Evolutionary conservation across 2,888 invertebrate species (phyloP).

Genomic region (Suillia variegata): DNA sequence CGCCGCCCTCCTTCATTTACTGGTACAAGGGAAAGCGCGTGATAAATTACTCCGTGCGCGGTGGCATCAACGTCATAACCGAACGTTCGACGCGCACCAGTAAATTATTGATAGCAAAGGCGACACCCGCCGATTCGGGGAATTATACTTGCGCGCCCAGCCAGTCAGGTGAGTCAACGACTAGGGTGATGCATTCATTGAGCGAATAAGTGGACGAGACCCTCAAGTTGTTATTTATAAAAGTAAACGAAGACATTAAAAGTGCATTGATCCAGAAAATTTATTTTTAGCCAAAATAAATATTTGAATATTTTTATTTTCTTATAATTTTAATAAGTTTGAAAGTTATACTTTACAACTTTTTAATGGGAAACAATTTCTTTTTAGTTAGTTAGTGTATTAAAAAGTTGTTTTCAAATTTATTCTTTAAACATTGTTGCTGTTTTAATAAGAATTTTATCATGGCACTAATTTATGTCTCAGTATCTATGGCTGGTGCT

Average conservation of each 20-base stretch:
- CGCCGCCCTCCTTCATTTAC: constrained; percentile 75
- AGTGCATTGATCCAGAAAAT: constrained; percentile 14
- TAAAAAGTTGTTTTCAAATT: too few species aligned
- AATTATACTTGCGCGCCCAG: constrained; percentile 88
- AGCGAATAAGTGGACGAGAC: too few species aligned
- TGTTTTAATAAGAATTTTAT: too few species aligned
- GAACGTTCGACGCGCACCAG: constrained; percentile 87
- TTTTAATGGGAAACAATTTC: too few species aligned
- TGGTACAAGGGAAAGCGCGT: constrained; percentile 87
- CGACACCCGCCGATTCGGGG: constrained; percentile 82
- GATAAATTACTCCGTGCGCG: constrained; percentile 85
- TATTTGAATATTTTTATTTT: not conserved
- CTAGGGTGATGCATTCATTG: not conserved
- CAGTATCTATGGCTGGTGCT: too few species aligned
- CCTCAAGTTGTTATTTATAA: not conserved
- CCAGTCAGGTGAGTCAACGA: constrained; percentile 66
- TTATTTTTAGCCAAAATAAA: not conserved
- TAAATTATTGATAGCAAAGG: constrained; percentile 84
- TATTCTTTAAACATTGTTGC: too few species aligned
- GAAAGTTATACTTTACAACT: too few species aligned
- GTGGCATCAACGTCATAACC: constrained; percentile 87
- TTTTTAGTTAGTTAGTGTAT: too few species aligned
- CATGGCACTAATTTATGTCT: too few species aligned
- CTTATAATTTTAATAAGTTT: too few species aligned
- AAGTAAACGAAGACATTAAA: not conserved